These are phyloP conservation scores for Grapholita molesta DNA, from an alignment of 1,140 invertebrate genomes.

Conservation along the genomic window DNA sequence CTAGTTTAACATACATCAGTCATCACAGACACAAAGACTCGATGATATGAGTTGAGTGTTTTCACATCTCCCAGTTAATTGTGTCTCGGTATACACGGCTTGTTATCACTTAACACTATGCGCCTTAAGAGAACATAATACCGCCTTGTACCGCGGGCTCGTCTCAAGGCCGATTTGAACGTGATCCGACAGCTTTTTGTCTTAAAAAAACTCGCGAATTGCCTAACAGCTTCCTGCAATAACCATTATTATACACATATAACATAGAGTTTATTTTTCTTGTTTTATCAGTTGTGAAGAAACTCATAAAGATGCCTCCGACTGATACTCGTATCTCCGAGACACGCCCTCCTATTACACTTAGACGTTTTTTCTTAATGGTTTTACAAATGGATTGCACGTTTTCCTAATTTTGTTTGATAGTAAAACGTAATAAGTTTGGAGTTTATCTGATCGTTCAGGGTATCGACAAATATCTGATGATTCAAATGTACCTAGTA, in stretches of 20 bases:
- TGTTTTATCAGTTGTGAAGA: background rate
- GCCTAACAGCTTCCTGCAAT: slow-evolving; percentile 22
- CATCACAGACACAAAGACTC: slow-evolving; percentile 32
- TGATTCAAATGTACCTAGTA: background rate
- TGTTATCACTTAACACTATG: slow-evolving; percentile 11
- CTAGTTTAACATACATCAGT: slow-evolving; percentile 3
- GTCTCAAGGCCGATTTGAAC: slow-evolving; percentile 62
- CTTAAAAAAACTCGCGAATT: slow-evolving; percentile 21
- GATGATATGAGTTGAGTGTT: slow-evolving; percentile 16
- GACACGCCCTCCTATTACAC: slow-evolving; percentile 11
- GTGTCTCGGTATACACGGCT: background rate
- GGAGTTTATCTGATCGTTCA: background rate
- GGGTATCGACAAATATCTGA: background rate
- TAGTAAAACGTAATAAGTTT: background rate
- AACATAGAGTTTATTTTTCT: slow-evolving; percentile 7
- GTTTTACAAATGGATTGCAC: slow-evolving; percentile 7
- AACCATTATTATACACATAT: slow-evolving; percentile 16
- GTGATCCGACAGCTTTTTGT: slow-evolving; percentile 59
- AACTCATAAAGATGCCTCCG: background rate
- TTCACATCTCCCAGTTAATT: slow-evolving; percentile 6
- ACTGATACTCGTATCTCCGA: background rate
- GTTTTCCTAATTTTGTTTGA: slow-evolving; percentile 3
- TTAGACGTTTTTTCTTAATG: background rate
- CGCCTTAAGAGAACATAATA: slow-evolving; percentile 14
- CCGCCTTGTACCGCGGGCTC: slow-evolving; percentile 35